These are phyloP conservation scores for Antrozous pallidus DNA, from an alignment of 2,797 vertebrate species.

Conservation along the genomic window DNA sequence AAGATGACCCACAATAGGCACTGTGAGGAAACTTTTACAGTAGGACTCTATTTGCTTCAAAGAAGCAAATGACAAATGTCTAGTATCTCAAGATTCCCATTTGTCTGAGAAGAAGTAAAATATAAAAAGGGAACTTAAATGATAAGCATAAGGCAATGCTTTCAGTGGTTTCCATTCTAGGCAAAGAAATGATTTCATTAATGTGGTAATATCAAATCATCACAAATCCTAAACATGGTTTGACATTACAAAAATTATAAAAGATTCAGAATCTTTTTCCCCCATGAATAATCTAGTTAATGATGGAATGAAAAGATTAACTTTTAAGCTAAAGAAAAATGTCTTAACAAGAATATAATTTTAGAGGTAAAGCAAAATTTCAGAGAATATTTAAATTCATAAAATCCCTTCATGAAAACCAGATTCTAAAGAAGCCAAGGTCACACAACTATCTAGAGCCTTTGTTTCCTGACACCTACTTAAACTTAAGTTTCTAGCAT, in stretches of 20 bases:
- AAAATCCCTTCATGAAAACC: slow-evolving; percentile 6
- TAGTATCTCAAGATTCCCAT: neutral
- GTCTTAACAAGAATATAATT: neutral
- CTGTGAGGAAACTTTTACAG: neutral
- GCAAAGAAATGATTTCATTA: neutral
- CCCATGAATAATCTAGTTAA: neutral
- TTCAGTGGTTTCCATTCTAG: neutral
- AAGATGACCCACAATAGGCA: neutral
- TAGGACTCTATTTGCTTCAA: neutral
- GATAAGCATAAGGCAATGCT: neutral
- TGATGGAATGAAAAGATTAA: neutral
- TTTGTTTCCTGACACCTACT: neutral
- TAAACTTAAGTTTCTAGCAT: slow-evolving; percentile 27
- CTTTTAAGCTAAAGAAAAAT: neutral
- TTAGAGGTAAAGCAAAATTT: slow-evolving; percentile 15
- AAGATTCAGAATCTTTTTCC: neutral
- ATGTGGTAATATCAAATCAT: neutral
- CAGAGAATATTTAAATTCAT: neutral
- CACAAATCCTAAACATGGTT: neutral
- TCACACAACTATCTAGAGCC: neutral
- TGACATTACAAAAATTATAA: neutral
- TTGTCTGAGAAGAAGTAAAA: neutral
- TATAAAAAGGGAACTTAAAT: neutral
- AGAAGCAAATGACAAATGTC: neutral
- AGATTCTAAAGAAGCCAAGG: neutral